Conservation (phyloP, 2,888 invertebrate species). For the Nomada lathburiana region DNA sequence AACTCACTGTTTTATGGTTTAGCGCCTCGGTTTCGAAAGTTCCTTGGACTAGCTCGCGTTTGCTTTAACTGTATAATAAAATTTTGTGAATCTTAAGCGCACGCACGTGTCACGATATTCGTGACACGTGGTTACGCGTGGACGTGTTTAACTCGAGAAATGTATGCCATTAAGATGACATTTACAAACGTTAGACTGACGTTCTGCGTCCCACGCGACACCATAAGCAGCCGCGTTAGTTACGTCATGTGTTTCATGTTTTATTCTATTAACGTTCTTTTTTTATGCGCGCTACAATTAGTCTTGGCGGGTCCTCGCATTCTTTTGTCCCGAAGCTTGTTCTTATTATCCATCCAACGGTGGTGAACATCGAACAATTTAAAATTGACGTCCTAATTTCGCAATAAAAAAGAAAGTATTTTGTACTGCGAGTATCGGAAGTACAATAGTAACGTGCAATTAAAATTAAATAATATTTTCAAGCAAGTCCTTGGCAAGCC, state of each 20-base stretch:
- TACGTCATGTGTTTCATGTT: slow-evolving; percentile 46
- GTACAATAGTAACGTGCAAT: no score
- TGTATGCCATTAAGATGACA: slow-evolving; percentile 70
- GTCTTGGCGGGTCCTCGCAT: slow-evolving; percentile 1
- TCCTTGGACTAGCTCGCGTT: background rate
- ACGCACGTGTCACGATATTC: slow-evolving; percentile 35
- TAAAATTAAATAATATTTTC: background rate
- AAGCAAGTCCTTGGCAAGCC: background rate
- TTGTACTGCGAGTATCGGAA: no score
- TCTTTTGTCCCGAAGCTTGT: no score
- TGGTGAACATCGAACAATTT: background rate
- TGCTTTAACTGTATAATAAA: background rate
- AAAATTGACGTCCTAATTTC: background rate
- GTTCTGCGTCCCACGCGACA: slow-evolving; percentile 66
- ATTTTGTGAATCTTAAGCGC: slow-evolving; percentile 30
- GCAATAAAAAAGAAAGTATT: no score
- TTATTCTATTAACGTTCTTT: slow-evolving; percentile 52
- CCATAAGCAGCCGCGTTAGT: slow-evolving; percentile 45
- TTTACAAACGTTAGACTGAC: slow-evolving; percentile 62
- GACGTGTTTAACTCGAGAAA: slow-evolving; percentile 47
- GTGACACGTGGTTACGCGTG: slow-evolving; percentile 31
- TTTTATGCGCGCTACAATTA: slow-evolving; percentile 32
- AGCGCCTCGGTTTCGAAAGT: slow-evolving; percentile 10
- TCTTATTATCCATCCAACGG: background rate
- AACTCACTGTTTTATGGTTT: background rate